Conservation (phyloP, 92 coral and sea anemone species). For the Scolanthus callimorphus region DNA sequence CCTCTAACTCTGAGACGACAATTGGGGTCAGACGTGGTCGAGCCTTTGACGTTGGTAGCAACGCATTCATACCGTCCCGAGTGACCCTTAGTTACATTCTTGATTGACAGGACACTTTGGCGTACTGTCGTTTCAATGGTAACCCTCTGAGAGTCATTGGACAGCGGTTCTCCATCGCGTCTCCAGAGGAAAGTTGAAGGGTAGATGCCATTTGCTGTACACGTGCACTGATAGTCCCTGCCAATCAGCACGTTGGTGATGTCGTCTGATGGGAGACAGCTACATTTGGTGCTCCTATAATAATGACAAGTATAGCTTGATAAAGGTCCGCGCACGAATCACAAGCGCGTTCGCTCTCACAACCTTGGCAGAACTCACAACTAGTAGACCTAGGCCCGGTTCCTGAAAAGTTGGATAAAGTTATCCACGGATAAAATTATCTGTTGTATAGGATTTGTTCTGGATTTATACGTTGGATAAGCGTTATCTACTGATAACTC, state of each 20-base stretch:
- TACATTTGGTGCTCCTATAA: no score
- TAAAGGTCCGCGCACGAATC: no score
- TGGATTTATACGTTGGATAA: no score
- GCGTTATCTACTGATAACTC: no score
- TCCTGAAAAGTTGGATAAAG: no score
- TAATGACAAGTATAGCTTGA: no score
- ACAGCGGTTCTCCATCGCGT: constrained; percentile 8
- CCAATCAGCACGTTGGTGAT: constrained; percentile 33
- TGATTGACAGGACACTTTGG: constrained; percentile 32
- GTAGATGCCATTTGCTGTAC: constrained; percentile 44
- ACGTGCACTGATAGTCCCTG: constrained; percentile 35
- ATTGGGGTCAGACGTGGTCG: not conserved
- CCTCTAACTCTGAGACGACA: not conserved
- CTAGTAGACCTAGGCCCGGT: no score
- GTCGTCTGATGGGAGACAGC: no score
- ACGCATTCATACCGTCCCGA: constrained; percentile 47
- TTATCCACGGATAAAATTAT: no score
- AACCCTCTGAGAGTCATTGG: constrained; percentile 13
- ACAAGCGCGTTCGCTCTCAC: no score
- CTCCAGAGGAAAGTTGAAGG: constrained; percentile 31
- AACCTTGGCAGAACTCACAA: no score
- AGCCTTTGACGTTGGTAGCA: constrained; percentile 26
- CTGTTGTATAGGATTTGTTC: no score
- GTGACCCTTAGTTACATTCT: constrained; percentile 17
- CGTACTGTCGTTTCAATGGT: constrained; percentile 29